These are phyloP conservation scores for Lacerta agilis DNA, from an alignment of 2,797 vertebrate species.

Conservation along the genomic window DNA sequence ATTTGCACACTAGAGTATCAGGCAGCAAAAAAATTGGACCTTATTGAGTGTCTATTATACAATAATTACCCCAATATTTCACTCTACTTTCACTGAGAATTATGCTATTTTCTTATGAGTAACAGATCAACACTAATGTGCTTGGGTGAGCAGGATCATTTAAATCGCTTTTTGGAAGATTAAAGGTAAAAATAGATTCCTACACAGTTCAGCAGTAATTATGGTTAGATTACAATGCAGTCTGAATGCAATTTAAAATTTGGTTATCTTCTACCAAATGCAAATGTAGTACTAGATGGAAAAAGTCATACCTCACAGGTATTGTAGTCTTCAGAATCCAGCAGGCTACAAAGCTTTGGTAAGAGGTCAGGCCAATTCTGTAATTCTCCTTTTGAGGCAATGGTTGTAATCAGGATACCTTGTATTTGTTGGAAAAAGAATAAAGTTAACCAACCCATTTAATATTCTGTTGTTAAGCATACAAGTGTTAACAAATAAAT, in stretches of 20 bases:
- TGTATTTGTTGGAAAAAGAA: slow-evolving; percentile 40
- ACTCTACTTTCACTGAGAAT: background rate
- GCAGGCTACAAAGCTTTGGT: slow-evolving; percentile 92
- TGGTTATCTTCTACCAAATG: background rate
- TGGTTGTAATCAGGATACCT: slow-evolving; percentile 98
- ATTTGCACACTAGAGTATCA: background rate
- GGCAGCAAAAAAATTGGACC: background rate
- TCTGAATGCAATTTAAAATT: background rate
- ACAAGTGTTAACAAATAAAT: background rate
- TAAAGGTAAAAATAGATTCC: background rate
- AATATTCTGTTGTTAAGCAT: background rate
- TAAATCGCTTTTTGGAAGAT: background rate
- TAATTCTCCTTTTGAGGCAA: slow-evolving; percentile 95
- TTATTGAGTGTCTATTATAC: background rate
- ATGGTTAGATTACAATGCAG: background rate
- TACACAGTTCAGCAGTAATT: background rate
- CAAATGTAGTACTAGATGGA: background rate
- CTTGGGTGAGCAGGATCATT: background rate
- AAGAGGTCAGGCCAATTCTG: slow-evolving; percentile 98
- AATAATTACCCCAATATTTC: background rate
- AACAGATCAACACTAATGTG: background rate
- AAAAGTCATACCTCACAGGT: slow-evolving; percentile 89
- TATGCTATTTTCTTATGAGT: background rate
- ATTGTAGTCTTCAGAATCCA: slow-evolving; percentile 98
- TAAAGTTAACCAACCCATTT: background rate